Evolutionary conservation across 2,797 vertebrate genomes (phyloP).

Genomic region (Onychomys arenicola): DNA sequence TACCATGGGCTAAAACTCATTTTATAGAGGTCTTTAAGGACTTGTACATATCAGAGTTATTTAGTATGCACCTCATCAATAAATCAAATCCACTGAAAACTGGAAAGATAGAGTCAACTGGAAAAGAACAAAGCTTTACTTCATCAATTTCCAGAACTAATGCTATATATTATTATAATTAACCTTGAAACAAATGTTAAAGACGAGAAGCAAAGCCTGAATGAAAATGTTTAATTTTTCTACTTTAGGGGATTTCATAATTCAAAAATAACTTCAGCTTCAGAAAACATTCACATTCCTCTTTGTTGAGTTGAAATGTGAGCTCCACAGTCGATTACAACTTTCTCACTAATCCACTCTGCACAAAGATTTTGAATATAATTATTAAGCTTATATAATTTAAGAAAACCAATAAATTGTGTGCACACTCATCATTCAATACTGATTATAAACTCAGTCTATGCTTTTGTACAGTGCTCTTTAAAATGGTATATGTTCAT

Average conservation of each 20-base stretch:
- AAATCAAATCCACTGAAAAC: neutral
- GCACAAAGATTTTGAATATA: conserved; percentile 23
- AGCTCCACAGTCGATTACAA: conserved; percentile 1
- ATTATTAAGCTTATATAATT: conserved; percentile 35
- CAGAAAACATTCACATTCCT: conserved; percentile 42
- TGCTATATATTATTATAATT: neutral
- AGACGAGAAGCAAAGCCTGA: neutral
- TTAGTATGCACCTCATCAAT: neutral
- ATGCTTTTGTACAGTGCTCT: neutral
- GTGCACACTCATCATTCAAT: neutral
- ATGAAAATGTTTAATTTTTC: neutral
- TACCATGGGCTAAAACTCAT: neutral
- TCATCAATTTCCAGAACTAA: neutral
- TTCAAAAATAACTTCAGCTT: neutral
- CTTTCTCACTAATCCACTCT: neutral
- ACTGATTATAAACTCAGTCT: neutral
- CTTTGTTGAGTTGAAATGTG: neutral
- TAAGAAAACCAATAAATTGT: neutral
- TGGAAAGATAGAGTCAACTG: neutral
- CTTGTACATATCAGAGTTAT: neutral
- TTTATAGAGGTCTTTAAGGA: neutral
- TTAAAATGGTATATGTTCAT: neutral
- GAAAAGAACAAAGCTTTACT: neutral
- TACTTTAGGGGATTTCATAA: neutral
- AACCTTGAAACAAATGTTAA: neutral